Evolutionary conservation across 2,797 vertebrate species (phyloP), one percentile per base, ranked within the genome.

Genomic region (Todus mexicanus): DNA sequence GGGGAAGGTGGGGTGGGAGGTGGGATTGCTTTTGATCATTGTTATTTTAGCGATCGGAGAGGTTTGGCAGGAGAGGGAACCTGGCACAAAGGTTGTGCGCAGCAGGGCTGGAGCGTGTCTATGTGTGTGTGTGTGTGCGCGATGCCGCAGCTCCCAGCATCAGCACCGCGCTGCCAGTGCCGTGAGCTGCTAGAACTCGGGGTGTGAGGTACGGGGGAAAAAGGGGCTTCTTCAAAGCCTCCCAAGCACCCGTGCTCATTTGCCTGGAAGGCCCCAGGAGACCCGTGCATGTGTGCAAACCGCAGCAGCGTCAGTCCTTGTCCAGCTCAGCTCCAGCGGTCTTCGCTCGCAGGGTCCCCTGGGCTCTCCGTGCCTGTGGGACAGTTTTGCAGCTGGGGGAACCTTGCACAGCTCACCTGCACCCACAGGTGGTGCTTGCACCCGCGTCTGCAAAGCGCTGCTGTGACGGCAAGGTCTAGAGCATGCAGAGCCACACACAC

Each of bases 21-120:
- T 84, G 76, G 79, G 50, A 23, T 92, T 43, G 90, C 85, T 95
- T 82, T 92, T 94, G 91, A 94, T 92, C 86, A 87, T 82, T 91
- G 66, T 92, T 93, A 74, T 93, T 91, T 84, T 29, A 90, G 72
- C 4, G 6, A 76, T 65, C 45, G 73, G 89, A 74, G 35, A 61
- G 83, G 74, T 81, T 95, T 90, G 90, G 83, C 90, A 95, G 77
- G 74, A 83, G 73, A 90, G 66, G 35, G 37, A 70, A 64, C 86
- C 81, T 35, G 79, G 75, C 80, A 89, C 90, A 94, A 96, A 85
- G 92, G 91, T 93, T 72, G 89, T 6, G 82, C 84, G 86, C 89
- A 84, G 94, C 76, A 21, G 61, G 88, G 71, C n/a, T 48, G 83
- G 63, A 70, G 61, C 1, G 1, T 18, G 54, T 2, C 8, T 25